A percentile compares a stretch with the other conserved stretches of the same genome.
Conservation (phyloP, 2,888 invertebrate genomes). For the Drosophila niveifrons region DNA sequence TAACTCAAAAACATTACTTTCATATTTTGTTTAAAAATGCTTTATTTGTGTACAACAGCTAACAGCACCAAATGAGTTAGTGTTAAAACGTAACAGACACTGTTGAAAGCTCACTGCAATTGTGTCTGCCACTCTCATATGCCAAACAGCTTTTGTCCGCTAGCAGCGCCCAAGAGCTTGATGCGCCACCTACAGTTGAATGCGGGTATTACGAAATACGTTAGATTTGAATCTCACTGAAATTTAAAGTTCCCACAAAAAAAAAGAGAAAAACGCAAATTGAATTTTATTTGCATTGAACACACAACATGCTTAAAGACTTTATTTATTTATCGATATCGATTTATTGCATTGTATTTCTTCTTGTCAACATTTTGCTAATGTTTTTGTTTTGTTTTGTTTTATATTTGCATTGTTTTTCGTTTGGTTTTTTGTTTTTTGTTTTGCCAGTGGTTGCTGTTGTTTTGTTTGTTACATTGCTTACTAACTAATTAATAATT, state of each 20-base stretch:
- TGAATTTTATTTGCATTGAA: constrained; percentile 69
- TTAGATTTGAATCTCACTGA: neutral
- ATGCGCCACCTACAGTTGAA: constrained; percentile 44
- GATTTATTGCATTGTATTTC: constrained; percentile 76
- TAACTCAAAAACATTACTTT: no score
- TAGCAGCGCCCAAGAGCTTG: neutral
- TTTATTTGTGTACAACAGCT: neutral
- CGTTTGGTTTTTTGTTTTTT: constrained; percentile 30
- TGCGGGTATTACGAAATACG: no score
- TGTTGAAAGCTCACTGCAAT: neutral
- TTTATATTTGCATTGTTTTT: constrained; percentile 55
- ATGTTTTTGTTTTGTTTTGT: constrained; percentile 45
- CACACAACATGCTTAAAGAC: constrained; percentile 80
- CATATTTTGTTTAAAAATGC: no score
- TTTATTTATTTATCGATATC: constrained; percentile 78
- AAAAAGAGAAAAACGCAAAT: constrained; percentile 12
- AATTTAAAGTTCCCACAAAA: neutral
- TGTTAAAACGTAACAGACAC: neutral
- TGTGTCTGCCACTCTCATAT: neutral
- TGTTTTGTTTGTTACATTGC: constrained; percentile 44
- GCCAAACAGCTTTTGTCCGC: constrained; percentile 32
- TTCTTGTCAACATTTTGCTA: constrained; percentile 55
- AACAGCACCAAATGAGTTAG: constrained; percentile 3
- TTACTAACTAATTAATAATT: constrained; percentile 77
- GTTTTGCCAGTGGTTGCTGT: constrained; percentile 40